phyloP scores from a whole-genome alignment of 2,113 vertebrate genomes.

The Haemorhous mexicanus region DNA sequence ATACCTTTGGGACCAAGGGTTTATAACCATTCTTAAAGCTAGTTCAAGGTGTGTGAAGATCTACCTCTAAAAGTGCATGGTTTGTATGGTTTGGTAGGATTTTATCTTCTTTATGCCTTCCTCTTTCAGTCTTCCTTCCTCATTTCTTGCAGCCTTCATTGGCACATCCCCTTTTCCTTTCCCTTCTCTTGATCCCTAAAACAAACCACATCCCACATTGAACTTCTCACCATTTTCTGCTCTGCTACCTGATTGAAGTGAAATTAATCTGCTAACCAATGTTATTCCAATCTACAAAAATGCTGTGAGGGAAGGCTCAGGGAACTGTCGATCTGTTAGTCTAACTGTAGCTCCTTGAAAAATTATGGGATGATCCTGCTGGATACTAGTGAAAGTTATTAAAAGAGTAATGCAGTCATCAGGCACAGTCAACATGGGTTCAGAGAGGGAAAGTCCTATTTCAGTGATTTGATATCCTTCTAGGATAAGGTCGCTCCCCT shows the following conservation, averaged over 20 bases:
- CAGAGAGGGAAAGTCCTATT: neutral
- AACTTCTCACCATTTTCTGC: neutral
- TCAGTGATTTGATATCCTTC: neutral
- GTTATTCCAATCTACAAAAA: neutral
- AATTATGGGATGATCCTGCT: neutral
- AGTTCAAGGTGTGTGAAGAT: neutral
- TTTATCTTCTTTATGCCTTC: neutral
- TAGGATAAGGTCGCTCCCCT: neutral
- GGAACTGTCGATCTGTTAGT: neutral
- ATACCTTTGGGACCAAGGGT: neutral
- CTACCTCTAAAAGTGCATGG: neutral
- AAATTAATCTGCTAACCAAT: neutral
- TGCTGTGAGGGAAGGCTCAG: accelerated
- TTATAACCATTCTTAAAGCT: neutral
- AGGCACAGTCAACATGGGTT: neutral
- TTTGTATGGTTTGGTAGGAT: neutral
- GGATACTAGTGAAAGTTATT: neutral
- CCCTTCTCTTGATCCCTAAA: accelerated
- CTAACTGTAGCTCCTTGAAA: neutral
- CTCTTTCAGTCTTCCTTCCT: neutral
- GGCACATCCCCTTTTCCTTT: neutral
- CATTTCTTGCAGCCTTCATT: neutral
- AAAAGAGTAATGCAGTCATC: neutral
- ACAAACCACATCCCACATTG: neutral
- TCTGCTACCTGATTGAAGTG: neutral